Base-by-base conservation (phyloP, 92 coral and sea anemone species). In the Actinernus sp. region DNA sequence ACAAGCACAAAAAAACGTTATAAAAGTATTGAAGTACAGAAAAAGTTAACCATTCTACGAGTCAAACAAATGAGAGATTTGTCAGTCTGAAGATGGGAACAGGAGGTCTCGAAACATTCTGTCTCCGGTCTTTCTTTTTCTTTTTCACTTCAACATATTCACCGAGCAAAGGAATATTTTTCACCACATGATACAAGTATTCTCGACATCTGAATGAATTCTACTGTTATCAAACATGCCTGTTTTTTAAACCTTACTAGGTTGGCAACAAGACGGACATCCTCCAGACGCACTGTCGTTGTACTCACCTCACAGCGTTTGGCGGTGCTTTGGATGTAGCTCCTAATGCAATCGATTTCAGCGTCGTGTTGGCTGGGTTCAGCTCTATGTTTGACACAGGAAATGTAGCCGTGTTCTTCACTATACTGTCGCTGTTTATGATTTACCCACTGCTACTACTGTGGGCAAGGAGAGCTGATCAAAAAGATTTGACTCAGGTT, bases 341-440 rank as follows among this genome's bases (percentile, higher is more conserved):
- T 6, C 93, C 97, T 3, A 90, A 87, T 58, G 89, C 97, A 3
- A 82, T 90, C 36, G 89, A 88, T 87, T 90, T 90, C 72, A 76
- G 76, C 26, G 53, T 63, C 25, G 97, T 73, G n/a, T 45, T 90
- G 19, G 65, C 66, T 31, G 93, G 93, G 2, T 90, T 90, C 76
- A 68, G 54, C 19, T 59, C 49, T 2, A 77, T 74, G 27, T 77
- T 73, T 43, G 38, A 88, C 33, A 88, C 86, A 13, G 93, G 93
- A 38, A 88, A 88, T 40, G 86, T 88, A 26, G 75, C 63, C 14
- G 94, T 88, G 3, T 33, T 88, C 43, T 83, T 78, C 49, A 71
- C 90, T 1, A 71, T 88, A 12, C 23, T 83, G 50, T 59, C 78
- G 4, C 49, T 83, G 65, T 44, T 77, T 17, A 18, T 66, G 32